Evolutionary conservation across 1,140 invertebrate genomes (phyloP).

Genomic region (Drosophila parvula): DNA sequence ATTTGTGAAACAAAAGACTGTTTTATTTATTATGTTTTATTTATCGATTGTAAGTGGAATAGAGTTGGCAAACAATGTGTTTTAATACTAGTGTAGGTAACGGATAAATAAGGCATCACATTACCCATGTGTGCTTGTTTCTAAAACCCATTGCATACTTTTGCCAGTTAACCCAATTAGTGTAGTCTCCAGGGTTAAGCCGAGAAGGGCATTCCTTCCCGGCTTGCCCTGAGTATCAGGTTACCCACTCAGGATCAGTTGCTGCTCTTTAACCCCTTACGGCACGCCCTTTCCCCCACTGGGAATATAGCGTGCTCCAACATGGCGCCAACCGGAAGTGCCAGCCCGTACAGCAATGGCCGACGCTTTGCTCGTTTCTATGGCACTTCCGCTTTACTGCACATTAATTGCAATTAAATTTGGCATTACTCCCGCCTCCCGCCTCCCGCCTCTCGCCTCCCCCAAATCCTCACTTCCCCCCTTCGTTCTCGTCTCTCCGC

Average conservation of each 20-base stretch:
- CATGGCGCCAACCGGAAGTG: slow-evolving; percentile 67
- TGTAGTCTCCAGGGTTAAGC: background rate
- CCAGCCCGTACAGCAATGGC: slow-evolving; percentile 48
- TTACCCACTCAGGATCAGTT: background rate
- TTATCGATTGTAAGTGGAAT: background rate
- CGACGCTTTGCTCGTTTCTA: slow-evolving; percentile 47
- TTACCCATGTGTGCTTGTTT: background rate
- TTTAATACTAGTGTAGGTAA: background rate
- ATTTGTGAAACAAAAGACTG: background rate
- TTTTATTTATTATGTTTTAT: background rate
- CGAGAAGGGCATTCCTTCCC: slow-evolving; percentile 5
- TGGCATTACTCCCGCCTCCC: slow-evolving; percentile 53
- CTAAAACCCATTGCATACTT: background rate
- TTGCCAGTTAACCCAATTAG: slow-evolving; percentile 5
- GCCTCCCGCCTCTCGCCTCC: slow-evolving; percentile 17
- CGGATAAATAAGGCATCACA: background rate
- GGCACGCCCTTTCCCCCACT: background rate
- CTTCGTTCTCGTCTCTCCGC: background rate
- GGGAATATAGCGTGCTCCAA: slow-evolving; percentile 23
- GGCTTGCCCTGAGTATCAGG: slow-evolving; percentile 6
- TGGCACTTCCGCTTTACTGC: slow-evolving; percentile 70
- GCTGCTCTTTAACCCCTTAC: background rate
- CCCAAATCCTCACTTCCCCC: background rate
- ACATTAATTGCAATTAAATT: slow-evolving; percentile 81
- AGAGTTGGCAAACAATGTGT: background rate